Evolutionary conservation across 2,797 vertebrate genomes (phyloP).

Genomic region (Tachyglossus aculeatus): DNA sequence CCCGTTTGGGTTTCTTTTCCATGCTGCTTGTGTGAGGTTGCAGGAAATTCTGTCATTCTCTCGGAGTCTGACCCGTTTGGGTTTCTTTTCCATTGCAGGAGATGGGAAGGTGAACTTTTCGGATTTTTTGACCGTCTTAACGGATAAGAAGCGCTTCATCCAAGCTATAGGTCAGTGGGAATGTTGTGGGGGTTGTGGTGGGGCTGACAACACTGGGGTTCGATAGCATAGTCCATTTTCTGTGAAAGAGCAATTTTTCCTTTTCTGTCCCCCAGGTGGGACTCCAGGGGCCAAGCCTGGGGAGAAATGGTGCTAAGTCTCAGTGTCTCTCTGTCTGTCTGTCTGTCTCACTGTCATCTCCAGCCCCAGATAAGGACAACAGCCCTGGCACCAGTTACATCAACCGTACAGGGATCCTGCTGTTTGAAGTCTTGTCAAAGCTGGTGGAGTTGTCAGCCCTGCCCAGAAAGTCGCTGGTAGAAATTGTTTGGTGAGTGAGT

Average conservation of each 20-base stretch:
- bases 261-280: background rate
- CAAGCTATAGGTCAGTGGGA: constrained; percentile 55
- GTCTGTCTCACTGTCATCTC: constrained; percentile 7
- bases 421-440: constrained; percentile 63
- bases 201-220: background rate
- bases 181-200: background rate
- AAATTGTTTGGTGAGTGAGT: constrained; percentile 62
- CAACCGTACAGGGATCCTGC: constrained; percentile 42
- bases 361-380: constrained; percentile 46
- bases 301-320: too few relatives aligned
- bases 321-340: too few relatives aligned
- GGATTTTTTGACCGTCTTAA: constrained; percentile 59
- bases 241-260: too few relatives aligned
- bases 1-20: too few relatives aligned
- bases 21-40: too few relatives aligned
- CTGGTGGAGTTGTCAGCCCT: constrained; percentile 59
- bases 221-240: too few relatives aligned
- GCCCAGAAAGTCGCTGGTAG: constrained; percentile 8
- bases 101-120: constrained; percentile 65
- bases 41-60: too few relatives aligned
- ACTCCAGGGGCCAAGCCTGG: background rate
- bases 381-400: background rate
- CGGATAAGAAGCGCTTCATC: constrained; percentile 54
- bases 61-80: too few relatives aligned
- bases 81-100: constrained; percentile 62